Percentiles rank a stretch among this genome's conserved stretches.
Conservation (phyloP, 35 echinoderm and acorn worm species). For the Lytechinus pictus region DNA sequence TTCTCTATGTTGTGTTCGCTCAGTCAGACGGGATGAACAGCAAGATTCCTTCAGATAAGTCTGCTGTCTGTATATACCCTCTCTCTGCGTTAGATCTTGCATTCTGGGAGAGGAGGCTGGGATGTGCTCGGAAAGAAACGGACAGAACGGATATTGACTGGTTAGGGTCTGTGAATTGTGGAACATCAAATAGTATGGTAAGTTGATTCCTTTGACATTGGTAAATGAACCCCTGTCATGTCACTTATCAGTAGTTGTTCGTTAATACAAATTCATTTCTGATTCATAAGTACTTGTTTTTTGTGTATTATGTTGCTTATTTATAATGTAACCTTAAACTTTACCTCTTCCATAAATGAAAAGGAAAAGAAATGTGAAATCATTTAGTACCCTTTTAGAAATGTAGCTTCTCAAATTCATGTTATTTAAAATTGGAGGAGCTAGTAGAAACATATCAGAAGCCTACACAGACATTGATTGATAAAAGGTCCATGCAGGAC, state of each 20-base stretch:
- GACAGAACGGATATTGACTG: conserved; percentile 62
- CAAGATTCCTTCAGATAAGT: conserved; percentile 36
- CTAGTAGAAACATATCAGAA: no score
- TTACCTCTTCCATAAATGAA: neutral
- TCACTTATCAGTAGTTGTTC: neutral
- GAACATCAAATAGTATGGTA: conserved; percentile 23
- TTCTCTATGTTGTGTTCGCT: conserved; percentile 77
- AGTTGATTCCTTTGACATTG: neutral
- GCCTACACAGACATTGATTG: no score
- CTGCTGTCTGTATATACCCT: conserved; percentile 89
- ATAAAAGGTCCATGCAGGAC: no score
- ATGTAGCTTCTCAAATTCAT: no score
- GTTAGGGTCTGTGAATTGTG: conserved; percentile 39
- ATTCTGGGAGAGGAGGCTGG: conserved; percentile 65
- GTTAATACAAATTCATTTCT: neutral
- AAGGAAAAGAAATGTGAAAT: neutral
- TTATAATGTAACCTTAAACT: neutral
- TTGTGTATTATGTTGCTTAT: neutral
- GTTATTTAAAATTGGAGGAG: no score
- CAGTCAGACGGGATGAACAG: conserved; percentile 32
- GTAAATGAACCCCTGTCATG: neutral
- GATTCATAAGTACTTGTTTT: neutral
- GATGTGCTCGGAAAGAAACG: conserved; percentile 49
- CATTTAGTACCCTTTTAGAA: neutral
- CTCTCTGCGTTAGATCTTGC: conserved; percentile 55